These are phyloP conservation scores for Monodelphis domestica DNA, from an alignment of 2,797 vertebrate genomes.

Conservation along the genomic window DNA sequence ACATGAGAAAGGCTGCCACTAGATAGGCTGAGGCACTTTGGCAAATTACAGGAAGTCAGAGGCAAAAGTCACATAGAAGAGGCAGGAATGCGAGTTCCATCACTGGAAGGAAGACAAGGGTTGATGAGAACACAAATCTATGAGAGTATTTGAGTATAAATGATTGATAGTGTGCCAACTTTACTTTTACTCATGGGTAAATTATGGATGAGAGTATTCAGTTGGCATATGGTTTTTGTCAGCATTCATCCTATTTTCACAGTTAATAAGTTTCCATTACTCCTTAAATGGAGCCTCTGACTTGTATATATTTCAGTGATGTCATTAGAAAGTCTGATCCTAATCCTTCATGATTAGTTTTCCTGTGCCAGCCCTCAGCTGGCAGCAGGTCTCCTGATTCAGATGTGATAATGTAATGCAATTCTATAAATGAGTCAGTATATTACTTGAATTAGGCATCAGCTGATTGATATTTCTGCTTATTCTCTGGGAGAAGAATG, in stretches of 20 bases:
- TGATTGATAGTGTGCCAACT: background rate
- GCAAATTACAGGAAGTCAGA: background rate
- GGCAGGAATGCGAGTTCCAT: background rate
- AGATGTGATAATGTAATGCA: background rate
- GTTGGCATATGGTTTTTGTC: background rate
- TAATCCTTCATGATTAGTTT: background rate
- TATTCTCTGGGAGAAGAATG: background rate
- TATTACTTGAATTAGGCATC: background rate
- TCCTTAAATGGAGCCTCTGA: background rate
- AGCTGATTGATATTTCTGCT: background rate
- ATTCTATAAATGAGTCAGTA: background rate
- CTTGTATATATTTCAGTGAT: background rate
- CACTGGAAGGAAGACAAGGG: background rate
- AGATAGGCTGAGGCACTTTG: background rate
- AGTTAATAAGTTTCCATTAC: background rate
- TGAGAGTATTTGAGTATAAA: background rate
- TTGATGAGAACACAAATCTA: background rate
- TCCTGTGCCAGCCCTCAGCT: background rate
- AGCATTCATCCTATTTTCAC: background rate
- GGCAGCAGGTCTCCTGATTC: background rate
- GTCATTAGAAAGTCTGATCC: background rate
- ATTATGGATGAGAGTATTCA: background rate
- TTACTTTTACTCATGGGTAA: background rate
- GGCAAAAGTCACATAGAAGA: background rate
- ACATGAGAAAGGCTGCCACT: background rate